phyloP scores from a whole-genome alignment of 2,888 invertebrate genomes.

The Folsomia manolachei region DNA sequence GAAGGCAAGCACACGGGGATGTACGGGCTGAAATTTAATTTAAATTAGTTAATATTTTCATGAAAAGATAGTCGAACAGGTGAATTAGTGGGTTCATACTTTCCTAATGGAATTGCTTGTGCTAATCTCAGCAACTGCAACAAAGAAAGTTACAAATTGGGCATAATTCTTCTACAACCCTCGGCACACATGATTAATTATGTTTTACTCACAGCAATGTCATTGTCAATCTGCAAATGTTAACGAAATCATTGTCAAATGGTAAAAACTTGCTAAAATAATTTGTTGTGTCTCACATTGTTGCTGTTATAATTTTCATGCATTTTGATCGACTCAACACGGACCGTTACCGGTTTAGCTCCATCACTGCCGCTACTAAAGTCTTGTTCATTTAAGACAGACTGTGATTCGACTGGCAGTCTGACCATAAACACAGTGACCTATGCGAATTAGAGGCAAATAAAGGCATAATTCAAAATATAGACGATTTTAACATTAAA shows the following conservation, averaged over 20 bases:
- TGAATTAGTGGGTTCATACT: no score
- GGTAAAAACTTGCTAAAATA: background rate
- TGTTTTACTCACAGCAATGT: constrained; percentile 41
- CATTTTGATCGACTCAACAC: constrained; percentile 40
- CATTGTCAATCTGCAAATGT: no score
- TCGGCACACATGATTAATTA: no score
- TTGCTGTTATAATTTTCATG: constrained; percentile 43
- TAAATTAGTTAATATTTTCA: no score
- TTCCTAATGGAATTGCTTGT: constrained; percentile 30
- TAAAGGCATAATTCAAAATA: no score
- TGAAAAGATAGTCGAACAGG: no score
- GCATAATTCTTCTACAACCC: no score
- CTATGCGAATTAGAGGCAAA: background rate
- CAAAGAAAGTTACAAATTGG: background rate
- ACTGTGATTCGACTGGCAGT: constrained; percentile 40
- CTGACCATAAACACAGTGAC: constrained; percentile 47
- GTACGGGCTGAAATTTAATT: no score
- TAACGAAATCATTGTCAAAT: no score
- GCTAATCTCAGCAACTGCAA: constrained; percentile 34
- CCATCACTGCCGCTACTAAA: constrained; percentile 31
- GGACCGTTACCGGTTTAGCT: constrained; percentile 29
- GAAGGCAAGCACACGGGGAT: constrained; percentile 48
- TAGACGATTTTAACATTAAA: no score
- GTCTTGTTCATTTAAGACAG: constrained; percentile 47
- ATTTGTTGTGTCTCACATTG: constrained; percentile 29